Conservation (phyloP, 2,113 vertebrate species). For the Laticauda laticaudata region DNA sequence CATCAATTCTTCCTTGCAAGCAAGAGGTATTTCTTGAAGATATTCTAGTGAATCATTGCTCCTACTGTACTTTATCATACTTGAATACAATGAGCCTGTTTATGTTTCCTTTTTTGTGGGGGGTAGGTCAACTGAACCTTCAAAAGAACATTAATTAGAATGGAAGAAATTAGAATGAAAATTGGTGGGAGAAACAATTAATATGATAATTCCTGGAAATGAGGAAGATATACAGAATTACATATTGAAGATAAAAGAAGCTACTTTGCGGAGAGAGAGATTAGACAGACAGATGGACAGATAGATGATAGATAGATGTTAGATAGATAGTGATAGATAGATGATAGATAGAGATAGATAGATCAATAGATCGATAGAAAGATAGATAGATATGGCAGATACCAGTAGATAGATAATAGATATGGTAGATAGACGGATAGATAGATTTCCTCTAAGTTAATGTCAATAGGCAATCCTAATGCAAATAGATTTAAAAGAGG, state of each 20-base stretch:
- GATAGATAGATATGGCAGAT: too few relatives aligned
- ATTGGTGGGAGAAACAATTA: neutral
- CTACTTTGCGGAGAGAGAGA: neutral
- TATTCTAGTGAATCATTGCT: neutral
- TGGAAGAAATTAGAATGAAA: neutral
- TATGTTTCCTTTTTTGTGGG: neutral
- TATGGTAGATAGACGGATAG: neutral
- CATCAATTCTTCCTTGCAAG: neutral
- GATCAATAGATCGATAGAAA: neutral
- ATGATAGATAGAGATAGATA: neutral
- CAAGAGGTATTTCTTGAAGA: neutral
- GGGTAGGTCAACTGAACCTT: neutral
- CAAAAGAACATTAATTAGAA: neutral
- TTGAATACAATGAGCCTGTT: neutral
- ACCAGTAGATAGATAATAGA: neutral
- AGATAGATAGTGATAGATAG: neutral
- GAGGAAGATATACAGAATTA: neutral
- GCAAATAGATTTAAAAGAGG: neutral
- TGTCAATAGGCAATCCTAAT: neutral
- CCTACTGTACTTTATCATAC: neutral
- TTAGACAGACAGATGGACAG: too few relatives aligned
- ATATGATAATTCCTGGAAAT: neutral
- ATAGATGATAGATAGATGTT: too few relatives aligned
- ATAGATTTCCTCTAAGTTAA: neutral
- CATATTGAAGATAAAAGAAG: neutral